Evolutionary conservation across 2,113 vertebrate species (phyloP), one percentile per base, ranked within the genome.

Genomic region (Tricholaema leucomelas): DNA sequence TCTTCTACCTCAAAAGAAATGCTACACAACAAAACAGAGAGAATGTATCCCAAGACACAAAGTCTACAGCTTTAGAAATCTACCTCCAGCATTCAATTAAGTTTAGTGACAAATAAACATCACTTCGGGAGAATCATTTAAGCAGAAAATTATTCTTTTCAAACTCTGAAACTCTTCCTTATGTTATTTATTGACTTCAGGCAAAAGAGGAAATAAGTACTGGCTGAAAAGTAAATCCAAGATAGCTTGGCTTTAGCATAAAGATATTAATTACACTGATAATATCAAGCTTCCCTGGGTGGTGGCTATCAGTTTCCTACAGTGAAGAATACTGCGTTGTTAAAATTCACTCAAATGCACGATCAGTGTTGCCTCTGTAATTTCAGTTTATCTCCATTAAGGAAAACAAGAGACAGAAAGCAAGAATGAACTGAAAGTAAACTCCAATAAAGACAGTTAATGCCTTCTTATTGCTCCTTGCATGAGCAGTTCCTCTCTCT

Each of bases 61-160:
- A 60, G 54, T 52, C 87, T 78, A 31, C 65, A 85, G 72, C 82
- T 81, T 63, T 65, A 84, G 73, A 94, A 95, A 91, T 89, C 82
- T 31, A 96, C 87, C 90, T 88, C 87, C 87, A 96, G 94, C 91
- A 91, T 86, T 88, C 91, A 93, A 86, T 93, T 95, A 96, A 87
- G 87, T 85, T 28, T 79, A 81, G 85, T 72, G 81, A 93, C 87
- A 96, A 96, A 85, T 88, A 93, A 95, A 83, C 85, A 89, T 89
- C 72, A 91, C 95, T 95, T 93, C 76, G 75, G 89, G 91, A 95
- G 87, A 94, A 92, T 90, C 91, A 90, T 69, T 95, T 94, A 93
- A 95, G 95, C 90, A 93, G 91, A 96, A 96, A 94, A 96, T 96
- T 93, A 94, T 93, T 95, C 93, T 87, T 95, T 96, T 96, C 92